These are phyloP conservation scores for Etia nguti DNA, from an alignment of 2,113 vertebrate species.

Conservation along the genomic window DNA sequence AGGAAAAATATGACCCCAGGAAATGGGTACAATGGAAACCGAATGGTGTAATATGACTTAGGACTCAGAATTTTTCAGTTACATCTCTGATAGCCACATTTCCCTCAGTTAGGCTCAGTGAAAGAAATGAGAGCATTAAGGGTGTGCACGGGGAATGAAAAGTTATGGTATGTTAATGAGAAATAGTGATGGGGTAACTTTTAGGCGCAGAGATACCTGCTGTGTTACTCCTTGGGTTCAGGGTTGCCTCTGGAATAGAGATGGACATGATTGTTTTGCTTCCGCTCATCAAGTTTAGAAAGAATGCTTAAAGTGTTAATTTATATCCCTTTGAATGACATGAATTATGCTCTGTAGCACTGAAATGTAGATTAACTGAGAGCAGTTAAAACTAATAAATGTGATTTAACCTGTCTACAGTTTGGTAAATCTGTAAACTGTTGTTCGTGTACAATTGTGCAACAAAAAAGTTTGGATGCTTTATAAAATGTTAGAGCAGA, in stretches of 20 bases:
- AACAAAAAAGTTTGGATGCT: neutral
- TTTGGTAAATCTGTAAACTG: neutral
- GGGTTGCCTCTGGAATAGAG: slow-evolving; percentile 96
- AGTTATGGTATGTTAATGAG: slow-evolving; percentile 19
- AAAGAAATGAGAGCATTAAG: slow-evolving; percentile 34
- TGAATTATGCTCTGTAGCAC: neutral
- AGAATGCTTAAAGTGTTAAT: neutral
- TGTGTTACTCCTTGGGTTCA: slow-evolving; percentile 89
- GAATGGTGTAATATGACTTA: neutral
- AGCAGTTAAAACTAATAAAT: neutral
- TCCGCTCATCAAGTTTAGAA: neutral
- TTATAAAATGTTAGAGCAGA: neutral
- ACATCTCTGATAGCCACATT: slow-evolving; percentile 45
- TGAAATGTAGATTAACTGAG: neutral
- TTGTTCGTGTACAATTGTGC: accelerated
- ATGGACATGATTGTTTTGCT: slow-evolving; percentile 71
- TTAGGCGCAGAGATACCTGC: slow-evolving; percentile 84
- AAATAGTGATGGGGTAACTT: slow-evolving; percentile 57
- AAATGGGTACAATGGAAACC: neutral
- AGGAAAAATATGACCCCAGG: slow-evolving; percentile 62
- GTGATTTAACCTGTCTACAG: neutral
- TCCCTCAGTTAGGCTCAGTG: slow-evolving; percentile 57
- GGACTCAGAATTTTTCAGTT: neutral
- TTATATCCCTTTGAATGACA: neutral
- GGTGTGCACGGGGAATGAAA: slow-evolving; percentile 20